phyloP scores from a whole-genome alignment of 2,113 vertebrate species.

The Siniperca knerii region DNA sequence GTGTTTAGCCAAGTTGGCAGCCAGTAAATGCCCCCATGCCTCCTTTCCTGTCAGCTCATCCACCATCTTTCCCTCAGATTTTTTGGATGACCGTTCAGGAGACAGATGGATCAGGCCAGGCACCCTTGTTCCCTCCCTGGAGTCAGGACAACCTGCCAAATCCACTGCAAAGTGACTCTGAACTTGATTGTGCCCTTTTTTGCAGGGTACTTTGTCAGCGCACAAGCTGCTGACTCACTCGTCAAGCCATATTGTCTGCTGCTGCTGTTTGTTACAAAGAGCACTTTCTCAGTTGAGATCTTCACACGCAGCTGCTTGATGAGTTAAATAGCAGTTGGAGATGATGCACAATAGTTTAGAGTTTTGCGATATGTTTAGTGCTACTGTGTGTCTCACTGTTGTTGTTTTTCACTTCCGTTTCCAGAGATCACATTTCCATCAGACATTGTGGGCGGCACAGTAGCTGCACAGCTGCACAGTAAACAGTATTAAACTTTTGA shows the following conservation, averaged over 20 bases:
- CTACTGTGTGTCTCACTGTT: neutral
- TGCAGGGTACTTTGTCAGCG: slow-evolving; percentile 19
- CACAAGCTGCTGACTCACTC: slow-evolving; percentile 35
- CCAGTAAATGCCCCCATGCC: slow-evolving; percentile 1
- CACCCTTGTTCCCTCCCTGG: slow-evolving; percentile 31
- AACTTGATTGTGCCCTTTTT: slow-evolving; percentile 29
- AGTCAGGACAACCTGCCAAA: slow-evolving; percentile 46
- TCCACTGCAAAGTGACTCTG: slow-evolving; percentile 36
- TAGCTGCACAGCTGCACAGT: neutral
- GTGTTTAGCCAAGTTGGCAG: slow-evolving; percentile 63
- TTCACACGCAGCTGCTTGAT: slow-evolving; percentile 25
- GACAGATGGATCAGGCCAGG: slow-evolving; percentile 65
- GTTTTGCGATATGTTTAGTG: neutral
- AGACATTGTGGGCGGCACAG: neutral
- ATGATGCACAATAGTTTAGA: neutral
- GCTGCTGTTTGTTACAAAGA: slow-evolving; percentile 15
- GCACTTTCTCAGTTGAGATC: neutral
- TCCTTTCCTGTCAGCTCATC: slow-evolving; percentile 49
- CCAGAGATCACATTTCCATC: neutral
- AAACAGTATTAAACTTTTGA: neutral
- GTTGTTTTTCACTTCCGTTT: neutral
- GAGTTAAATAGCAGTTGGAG: slow-evolving; percentile 17
- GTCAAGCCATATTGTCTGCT: slow-evolving; percentile 9
- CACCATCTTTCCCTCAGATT: slow-evolving; percentile 55
- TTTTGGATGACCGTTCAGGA: slow-evolving; percentile 57